Evolutionary conservation across 2,797 vertebrate species (phyloP), one percentile per base, ranked within the genome.

Genomic region (Anisognathus igniventris): DNA sequence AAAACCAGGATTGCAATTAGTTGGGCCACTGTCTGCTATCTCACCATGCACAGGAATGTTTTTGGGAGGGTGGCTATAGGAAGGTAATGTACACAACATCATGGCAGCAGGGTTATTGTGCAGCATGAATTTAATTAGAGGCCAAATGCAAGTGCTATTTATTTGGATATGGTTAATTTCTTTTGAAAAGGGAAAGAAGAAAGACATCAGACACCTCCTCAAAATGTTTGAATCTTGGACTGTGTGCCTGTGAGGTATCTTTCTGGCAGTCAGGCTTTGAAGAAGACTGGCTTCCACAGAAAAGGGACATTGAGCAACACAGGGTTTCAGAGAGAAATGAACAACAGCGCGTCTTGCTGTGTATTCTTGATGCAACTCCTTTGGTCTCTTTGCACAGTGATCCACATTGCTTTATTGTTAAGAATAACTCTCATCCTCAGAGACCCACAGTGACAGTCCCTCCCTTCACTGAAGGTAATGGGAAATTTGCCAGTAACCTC

Each of bases 401-500:
- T 70, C 60, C 50, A 56, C 10, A 44, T 76, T 83, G 31, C 62
- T 81, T 79, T 86, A 39, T 47, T 83, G 58, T 70, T 85, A 75
- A 48, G 53, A 87, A 83, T 75, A 87, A 54, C 45, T 51, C 28
- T 77, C 8, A 56, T 51, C n/a, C 61, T 87, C 45, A n/a, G 72
- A 89, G 64, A 71, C 24, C 6, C 22, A 16, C 39, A 44, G 60
- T 30, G 35, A n/a, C 44, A 76, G 64, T 56, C 45, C 24, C 39
- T 90, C 35, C 28, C 51, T 83, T 86, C 48, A 30, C 15, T 75
- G 86, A 93, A 86, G 28, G 28, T 44, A 78, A 57, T 0, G 0
- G 33, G 47, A 94, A 93, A 88, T 88, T 74, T 92, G 71, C 33
- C 82, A 86, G 45, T 68, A 71, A 54, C 76, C 76, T 95, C 58